Evolutionary conservation across 1,140 invertebrate genomes (phyloP), one percentile per base, ranked within the genome.

Genomic region (Pseudoatta argentina): DNA sequence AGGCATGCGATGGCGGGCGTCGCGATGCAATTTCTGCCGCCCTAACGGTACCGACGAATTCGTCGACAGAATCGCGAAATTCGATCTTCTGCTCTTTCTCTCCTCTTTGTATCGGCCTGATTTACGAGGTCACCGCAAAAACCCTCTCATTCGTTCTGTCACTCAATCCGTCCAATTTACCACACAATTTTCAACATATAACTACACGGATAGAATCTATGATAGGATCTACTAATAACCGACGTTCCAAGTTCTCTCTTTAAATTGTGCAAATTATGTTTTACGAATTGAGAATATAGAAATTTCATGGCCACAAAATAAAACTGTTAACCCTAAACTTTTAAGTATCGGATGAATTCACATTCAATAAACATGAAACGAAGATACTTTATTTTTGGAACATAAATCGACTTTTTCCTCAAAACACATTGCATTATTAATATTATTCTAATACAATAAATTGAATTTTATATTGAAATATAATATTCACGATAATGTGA

Each of bases 11-110:
- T 39, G 71, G 18, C 72, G 44, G 27, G 16, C 24, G 7, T 69
- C 63, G 30, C 67, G 2, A 14, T 24, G 53, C 78, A 72, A 82
- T 59, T 82, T 59, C 21, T 82, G 66, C 21, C 53, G 53, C 21
- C 6, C 16, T 82, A 82, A 82, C 78, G 78, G 78, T 82, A 82
- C 67, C 53, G 18, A 16, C 14, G 30, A 34, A 83, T 83, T 75
- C 69, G 24, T 73, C 53, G 55, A 67, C 51, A 21, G 57, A 75
- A 82, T 82, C 53, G 55, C 24, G 16, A 82, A 83, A 83, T 75
- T 83, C 69, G 79, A 83, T 83, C 79, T 82, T 16, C 24, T n/a
- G n/a, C 48, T 24, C 63, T 16, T 39, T 66, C 30, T 30, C 18
- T 4, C n/a, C 7, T 34, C 44, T 34, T 77, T 79, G 63, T 55